phyloP scores from a whole-genome alignment of 2,797 vertebrate genomes.

The Anguilla marmorata region DNA sequence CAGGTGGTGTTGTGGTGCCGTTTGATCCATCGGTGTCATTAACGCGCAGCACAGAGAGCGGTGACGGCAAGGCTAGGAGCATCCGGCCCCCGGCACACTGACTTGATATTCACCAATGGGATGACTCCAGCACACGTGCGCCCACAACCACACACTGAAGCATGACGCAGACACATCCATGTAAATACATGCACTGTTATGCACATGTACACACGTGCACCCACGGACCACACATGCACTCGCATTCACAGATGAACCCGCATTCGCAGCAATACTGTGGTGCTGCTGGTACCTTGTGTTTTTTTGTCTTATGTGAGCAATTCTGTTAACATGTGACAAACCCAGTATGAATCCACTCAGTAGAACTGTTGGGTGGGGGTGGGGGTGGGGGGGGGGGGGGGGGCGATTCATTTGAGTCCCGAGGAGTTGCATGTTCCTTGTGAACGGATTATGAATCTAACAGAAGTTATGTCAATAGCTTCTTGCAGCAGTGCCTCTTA shows the following conservation, averaged over 20 bases:
- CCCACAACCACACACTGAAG: not conserved
- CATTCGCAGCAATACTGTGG: too few species aligned
- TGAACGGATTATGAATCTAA: too few species aligned
- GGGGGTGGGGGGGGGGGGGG: too few species aligned
- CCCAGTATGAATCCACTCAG: too few species aligned
- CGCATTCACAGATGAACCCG: not conserved
- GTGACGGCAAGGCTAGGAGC: not conserved
- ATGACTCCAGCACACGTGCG: not conserved
- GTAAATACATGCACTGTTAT: too few species aligned
- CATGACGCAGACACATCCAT: not conserved
- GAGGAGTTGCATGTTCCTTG: too few species aligned
- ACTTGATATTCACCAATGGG: not conserved
- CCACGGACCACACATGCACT: not conserved
- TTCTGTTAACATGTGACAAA: too few species aligned
- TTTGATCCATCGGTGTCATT: conserved; percentile 13
- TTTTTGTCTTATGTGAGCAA: too few species aligned
- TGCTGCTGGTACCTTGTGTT: too few species aligned
- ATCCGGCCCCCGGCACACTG: not conserved
- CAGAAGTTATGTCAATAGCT: not conserved
- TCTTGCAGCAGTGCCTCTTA: not conserved
- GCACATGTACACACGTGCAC: not conserved
- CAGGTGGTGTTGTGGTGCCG: not conserved
- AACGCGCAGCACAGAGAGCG: not conserved
- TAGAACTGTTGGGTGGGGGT: too few species aligned
- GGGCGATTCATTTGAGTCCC: too few species aligned